Base-by-base conservation (phyloP, 1,140 invertebrate species). In the Drosophila kanapiae region DNA sequence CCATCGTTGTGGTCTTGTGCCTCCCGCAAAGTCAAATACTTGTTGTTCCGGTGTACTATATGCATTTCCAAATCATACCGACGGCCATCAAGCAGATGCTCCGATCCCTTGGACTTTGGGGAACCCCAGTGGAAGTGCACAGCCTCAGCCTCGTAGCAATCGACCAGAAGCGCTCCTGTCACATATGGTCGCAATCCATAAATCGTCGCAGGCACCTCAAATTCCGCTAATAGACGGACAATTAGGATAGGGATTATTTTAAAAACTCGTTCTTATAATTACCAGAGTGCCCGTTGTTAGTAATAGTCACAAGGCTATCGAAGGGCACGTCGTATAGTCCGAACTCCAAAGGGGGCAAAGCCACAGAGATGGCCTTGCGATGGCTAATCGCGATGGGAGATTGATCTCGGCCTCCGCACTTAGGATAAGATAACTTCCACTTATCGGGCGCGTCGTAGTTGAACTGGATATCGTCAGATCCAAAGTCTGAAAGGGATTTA, bases 31-130 rank as follows among this genome's bases (percentile, higher is more conserved):
- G 93, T 94, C 1, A 93, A 93, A 82, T 97, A 98, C 18, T 94
- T 94, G 33, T 94, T 94, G 80, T 98, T 97, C 84, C 95, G 97
- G 92, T 98, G 97, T 0, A 99, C 97, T 81, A 98, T 96, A 91
- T 98, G 97, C 40, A 98, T 93, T 93, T 98, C 96, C 94, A 97
- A 95, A 3, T 96, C 95, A 82, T 95, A 96, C 78, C 95, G 93
- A 11, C 93, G 75, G 35, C 93, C 93, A 78, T 94, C 93, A 0
- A 95, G 68, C 5, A 93, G 61, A 61, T 95, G 94, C 70, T 95
- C 94, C 6, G 94, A 94, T 1, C 94, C 94, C 35, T 93, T 91
- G 43, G 88, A 84, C 58, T 93, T 93, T 8, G 83, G 91, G 4
- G 91, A 80, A 3, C 94, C 94, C 94, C 94, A 95, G 72, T 95